A percentile compares a stretch with the other conserved stretches of the same genome.
phyloP scores from a whole-genome alignment of 2,888 invertebrate genomes.

The Acanthosoma haemorrhoidale region DNA sequence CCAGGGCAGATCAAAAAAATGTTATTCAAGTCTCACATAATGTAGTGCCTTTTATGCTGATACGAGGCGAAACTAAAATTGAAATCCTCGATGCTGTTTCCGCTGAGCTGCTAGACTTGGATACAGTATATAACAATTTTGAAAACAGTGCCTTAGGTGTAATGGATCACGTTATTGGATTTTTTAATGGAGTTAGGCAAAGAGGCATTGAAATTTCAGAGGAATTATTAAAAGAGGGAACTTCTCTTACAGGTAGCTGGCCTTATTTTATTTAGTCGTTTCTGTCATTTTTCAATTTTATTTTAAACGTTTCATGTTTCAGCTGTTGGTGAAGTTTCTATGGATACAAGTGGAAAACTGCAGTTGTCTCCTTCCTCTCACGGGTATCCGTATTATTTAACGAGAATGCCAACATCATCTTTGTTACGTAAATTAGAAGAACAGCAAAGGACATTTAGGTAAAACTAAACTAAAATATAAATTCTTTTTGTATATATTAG shows the following conservation, averaged over 20 bases:
- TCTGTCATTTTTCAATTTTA: not conserved
- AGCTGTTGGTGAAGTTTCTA: slow-evolving; percentile 69
- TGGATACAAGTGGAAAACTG: slow-evolving; percentile 53
- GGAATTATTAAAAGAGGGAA: slow-evolving; percentile 75
- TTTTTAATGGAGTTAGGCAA: slow-evolving; percentile 59
- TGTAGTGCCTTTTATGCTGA: slow-evolving; percentile 72
- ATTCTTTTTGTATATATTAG: not conserved
- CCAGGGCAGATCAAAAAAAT: slow-evolving; percentile 66
- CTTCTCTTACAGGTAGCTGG: slow-evolving; percentile 64
- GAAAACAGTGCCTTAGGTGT: slow-evolving; percentile 70
- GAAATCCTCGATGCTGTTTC: slow-evolving; percentile 71
- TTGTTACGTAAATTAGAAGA: slow-evolving; percentile 59
- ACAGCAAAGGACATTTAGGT: slow-evolving; percentile 65
- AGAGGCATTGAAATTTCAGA: slow-evolving; percentile 83
- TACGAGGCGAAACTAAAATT: slow-evolving; percentile 56
- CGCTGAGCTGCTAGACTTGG: slow-evolving; percentile 70
- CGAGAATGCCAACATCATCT: slow-evolving; percentile 69
- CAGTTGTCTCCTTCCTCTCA: slow-evolving; percentile 67
- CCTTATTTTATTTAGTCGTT: not conserved
- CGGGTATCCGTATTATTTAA: slow-evolving; percentile 69
- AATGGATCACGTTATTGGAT: slow-evolving; percentile 73
- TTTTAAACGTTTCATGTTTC: slow-evolving; percentile 36
- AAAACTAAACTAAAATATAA: slow-evolving; percentile 39
- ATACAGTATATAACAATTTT: slow-evolving; percentile 76
- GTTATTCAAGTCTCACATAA: slow-evolving; percentile 73